Evolutionary conservation across 1,140 invertebrate genomes (phyloP), one percentile per base, ranked within the genome.

Genomic region (Rhyacophila brunnea): DNA sequence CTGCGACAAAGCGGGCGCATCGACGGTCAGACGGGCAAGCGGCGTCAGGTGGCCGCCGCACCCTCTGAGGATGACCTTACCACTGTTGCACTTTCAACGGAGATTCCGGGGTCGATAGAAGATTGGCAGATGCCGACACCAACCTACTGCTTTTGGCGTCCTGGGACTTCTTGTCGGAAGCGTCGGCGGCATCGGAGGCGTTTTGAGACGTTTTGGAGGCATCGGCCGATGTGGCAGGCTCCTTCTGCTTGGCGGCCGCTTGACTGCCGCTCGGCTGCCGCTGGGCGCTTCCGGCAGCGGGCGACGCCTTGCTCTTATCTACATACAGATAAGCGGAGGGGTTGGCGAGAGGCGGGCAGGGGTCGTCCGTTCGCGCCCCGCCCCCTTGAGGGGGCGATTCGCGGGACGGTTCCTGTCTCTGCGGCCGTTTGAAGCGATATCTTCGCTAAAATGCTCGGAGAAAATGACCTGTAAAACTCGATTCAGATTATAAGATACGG

Each of bases 51-150:
- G 9, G 9, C 23, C 9, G 23, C 9, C 23, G 23, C 23, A 9
- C 9, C 9, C 9, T 9, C 23, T 28, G 23, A 28, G 23, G 70
- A 51, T 71, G 67, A 49, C 70, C 70, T 74, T 74, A 60, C 67
- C 61, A 28, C 23, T 28, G 23, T 9, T 28, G 23, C 70, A 70
- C 72, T 73, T 75, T 68, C 34, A 63, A 65, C 66, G 69, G 68
- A 55, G 64, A 68, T 67, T 72, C 48, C 11, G 10, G 6, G 9
- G 35, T 6, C 13, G 20, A 51, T 10, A 34, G 13, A 14, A 17
- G 17, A n/a, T 13, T 15, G 47, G 40, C 23, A 28, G 47, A 23
- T 17, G 35, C 36, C 18, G 32, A 52, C 35, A 64, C 62, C 62
- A 64, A 64, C 62, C 62, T 64, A 52, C 49, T 35, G 20, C 34